Conservation (phyloP, 2,888 invertebrate genomes). For the Mesoligia furuncula region DNA sequence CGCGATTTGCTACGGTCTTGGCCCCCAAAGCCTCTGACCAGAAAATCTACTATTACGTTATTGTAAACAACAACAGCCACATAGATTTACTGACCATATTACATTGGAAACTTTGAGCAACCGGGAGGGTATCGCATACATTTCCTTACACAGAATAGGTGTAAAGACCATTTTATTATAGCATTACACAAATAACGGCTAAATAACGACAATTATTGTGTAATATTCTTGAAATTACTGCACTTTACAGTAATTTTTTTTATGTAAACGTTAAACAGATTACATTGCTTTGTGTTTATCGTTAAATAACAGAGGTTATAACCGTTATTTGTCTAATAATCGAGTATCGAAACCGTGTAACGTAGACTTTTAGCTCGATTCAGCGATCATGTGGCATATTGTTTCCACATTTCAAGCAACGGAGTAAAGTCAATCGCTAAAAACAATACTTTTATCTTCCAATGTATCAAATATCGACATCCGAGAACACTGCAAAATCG, state of each 20-base stretch:
- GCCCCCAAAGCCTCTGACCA: background rate
- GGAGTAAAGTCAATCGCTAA: background rate
- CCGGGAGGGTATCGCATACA: background rate
- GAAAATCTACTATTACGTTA: background rate
- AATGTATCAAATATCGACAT: conserved; percentile 35
- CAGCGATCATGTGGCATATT: background rate
- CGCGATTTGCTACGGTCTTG: background rate
- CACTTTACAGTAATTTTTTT: background rate
- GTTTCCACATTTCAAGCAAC: background rate
- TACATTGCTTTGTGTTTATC: background rate
- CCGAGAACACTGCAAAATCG: conserved; percentile 55
- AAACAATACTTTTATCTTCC: background rate
- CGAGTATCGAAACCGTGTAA: background rate
- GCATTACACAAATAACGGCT: background rate
- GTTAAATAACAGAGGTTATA: background rate
- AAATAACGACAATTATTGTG: background rate
- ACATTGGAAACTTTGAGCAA: background rate
- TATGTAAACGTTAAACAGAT: background rate
- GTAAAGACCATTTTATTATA: background rate
- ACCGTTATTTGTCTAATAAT: background rate
- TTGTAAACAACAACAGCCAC: background rate
- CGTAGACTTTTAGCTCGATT: background rate
- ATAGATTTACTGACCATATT: background rate
- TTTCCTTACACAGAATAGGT: background rate
- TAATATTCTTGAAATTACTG: background rate